Base-by-base conservation (phyloP, 1,140 invertebrate species). In the Lasaia peninsularis region DNA sequence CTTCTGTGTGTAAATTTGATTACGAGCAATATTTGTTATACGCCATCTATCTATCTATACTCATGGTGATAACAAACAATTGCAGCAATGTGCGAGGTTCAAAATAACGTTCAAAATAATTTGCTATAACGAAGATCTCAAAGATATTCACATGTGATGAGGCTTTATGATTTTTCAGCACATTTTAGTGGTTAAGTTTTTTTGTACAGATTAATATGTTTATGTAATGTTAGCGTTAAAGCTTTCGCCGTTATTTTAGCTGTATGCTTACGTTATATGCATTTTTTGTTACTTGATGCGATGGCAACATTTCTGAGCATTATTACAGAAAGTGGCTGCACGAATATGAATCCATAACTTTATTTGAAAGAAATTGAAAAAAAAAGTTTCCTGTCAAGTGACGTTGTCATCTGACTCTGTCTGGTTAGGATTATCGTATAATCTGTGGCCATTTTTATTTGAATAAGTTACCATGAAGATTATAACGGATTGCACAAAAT, bases 161-260 rank as follows among this genome's bases (percentile, higher is more conserved):
- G 40, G 40, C 40, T 44, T 44, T 44, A 44, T 44, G 10, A 44
- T 44, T 44, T 44, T 44, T 44, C 18, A 44, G 40, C 40, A 44
- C 40, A 44, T 44, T 44, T 44, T 44, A 44, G 16, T 20, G 40
- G 40, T 44, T 44, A 44, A 44, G 40, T 44, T 44, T 44, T 33
- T 44, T 44, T 44, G 40, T 44, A 44, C 40, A 44, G 40, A 44
- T 44, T 44, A 20, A 44, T 44, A 44, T 44, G 40, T 44, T 44
- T 44, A 44, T 44, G 40, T 44, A 44, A 44, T 44, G 40, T 44
- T 44, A 21, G 40, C 40, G 18, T 44, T 44, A 44, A 44, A 20
- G 40, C 40, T 44, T 44, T 44, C 20, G 40, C 40, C 40, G 40
- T 44, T 44, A 44, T 44, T 44, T 44, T 44, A 44, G 40, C 40